Evolutionary conservation across 2,888 invertebrate species (phyloP).

Genomic region (Andrena praecox): DNA sequence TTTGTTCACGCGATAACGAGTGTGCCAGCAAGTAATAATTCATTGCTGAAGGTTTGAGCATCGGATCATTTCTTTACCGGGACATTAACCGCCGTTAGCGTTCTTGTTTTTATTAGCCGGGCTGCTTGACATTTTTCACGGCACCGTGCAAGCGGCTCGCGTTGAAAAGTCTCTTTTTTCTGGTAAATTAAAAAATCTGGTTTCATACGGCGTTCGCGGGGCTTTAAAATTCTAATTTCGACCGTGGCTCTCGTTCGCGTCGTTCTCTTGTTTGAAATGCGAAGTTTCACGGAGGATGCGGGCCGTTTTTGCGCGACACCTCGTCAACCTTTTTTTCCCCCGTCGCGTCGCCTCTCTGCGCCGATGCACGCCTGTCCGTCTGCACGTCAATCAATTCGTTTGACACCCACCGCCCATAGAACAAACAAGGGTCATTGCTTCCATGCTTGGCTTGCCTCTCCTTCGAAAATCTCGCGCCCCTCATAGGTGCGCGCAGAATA

Average conservation of each 20-base stretch:
- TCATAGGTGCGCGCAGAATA: neutral
- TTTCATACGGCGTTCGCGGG: neutral
- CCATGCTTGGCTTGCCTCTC: neutral
- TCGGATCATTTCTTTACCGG: neutral
- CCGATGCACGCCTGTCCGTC: constrained; percentile 5
- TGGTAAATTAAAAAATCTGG: neutral
- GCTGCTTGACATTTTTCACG: neutral
- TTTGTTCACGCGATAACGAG: neutral
- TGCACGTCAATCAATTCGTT: constrained; percentile 54
- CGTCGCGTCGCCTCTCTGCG: neutral
- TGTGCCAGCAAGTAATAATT: neutral
- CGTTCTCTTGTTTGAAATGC: constrained; percentile 14
- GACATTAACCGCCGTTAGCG: constrained; percentile 1
- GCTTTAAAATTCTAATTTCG: constrained; percentile 30
- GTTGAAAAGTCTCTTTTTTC: neutral
- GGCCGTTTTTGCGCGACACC: constrained; percentile 40
- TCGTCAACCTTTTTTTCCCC: constrained; percentile 45
- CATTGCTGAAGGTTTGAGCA: neutral
- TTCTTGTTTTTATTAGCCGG: neutral
- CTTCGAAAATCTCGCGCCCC: constrained; percentile 13
- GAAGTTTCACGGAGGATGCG: constrained; percentile 25
- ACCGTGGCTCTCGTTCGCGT: neutral
- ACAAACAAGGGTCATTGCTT: constrained; percentile 43
- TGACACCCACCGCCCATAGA: constrained; percentile 31
- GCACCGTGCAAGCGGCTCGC: neutral